Evolutionary conservation across 2,797 vertebrate species (phyloP), one percentile per base, ranked within the genome.

Genomic region (Furcifer pardalis): DNA sequence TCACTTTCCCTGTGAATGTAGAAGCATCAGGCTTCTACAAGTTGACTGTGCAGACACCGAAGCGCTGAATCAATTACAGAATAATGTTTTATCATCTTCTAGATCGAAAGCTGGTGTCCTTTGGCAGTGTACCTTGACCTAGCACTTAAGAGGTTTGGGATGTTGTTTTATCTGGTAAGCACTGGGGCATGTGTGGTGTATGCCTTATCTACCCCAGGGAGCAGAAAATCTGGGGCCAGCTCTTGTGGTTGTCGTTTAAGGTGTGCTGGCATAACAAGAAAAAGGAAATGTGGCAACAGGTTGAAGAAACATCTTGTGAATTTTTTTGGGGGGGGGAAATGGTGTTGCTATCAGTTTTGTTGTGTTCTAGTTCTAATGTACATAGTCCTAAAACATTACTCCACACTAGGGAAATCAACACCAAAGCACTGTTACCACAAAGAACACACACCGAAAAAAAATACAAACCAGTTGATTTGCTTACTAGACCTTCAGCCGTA

Each of bases 401-500:
- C 65, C 73, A 72, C 23, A 21, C 35, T 75, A 60, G 60, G 84
- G 56, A 46, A 87, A 35, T 46, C 42, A 37, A 79, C 76, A 81
- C 40, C 32, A 65, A 86, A 71, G 77, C 79, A 85, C 62, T n/a
- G 25, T 19, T 37, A 71, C 68, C 68, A 71, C 68, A 42, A 37
- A 21, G 68, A 71, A 63, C 86, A 92, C 2, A n/a, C n/a, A n/a
- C n/a, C n/a, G n/a, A n/a, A n/a, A 5, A 35, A 91, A 90, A 62
- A 86, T 19, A 68, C 79, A 85, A 7, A 40, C 83, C 59, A 68
- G 81, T 87, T 80, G 83, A 90, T 90, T 40, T 82, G 83, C 88
- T 92, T 88, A 90, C 92, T 78, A 77, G 88, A 95, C 92, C 85
- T 76, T 82, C 63, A 77, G 82, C 94, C 97, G 17, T 98, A 99